A percentile compares a stretch with the other conserved stretches of the same genome.
Evolutionary conservation across 2,797 vertebrate species (phyloP).

Genomic region (Huso huso): DNA sequence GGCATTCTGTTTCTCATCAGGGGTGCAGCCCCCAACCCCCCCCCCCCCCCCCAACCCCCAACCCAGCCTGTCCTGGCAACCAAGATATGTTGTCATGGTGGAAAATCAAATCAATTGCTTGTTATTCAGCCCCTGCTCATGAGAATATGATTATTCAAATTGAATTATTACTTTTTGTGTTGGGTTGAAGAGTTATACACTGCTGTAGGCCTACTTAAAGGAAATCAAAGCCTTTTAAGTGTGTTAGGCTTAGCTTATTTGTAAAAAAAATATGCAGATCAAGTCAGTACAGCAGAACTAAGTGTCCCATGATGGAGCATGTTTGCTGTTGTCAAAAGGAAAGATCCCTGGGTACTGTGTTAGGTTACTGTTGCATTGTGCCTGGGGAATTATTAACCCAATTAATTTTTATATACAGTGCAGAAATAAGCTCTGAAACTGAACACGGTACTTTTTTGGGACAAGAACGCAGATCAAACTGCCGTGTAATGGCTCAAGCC

Average conservation of each 20-base stretch:
- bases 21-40: no score
- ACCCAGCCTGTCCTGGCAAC: no score
- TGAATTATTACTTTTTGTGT: no score
- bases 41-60: no score
- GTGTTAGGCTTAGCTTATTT: background rate
- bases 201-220: no score
- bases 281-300: conserved; percentile 4
- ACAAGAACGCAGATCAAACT: background rate
- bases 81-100: no score
- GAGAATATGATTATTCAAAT: no score
- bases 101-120: no score
- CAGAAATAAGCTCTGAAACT: background rate
- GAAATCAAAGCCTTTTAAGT: background rate
- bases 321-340: background rate
- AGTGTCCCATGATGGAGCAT: background rate
- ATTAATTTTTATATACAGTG: conserved; percentile 10
- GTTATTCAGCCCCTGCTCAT: no score
- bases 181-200: no score
- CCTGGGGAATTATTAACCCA: conserved; percentile 9
- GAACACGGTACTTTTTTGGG: background rate
- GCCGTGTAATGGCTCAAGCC: background rate
- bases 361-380: background rate
- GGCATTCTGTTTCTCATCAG: no score
- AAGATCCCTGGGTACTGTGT: background rate
- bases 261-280: conserved; percentile 11